Evolutionary conservation across 2,113 vertebrate species (phyloP).

Genomic region (Boleophthalmus pectinirostris): DNA sequence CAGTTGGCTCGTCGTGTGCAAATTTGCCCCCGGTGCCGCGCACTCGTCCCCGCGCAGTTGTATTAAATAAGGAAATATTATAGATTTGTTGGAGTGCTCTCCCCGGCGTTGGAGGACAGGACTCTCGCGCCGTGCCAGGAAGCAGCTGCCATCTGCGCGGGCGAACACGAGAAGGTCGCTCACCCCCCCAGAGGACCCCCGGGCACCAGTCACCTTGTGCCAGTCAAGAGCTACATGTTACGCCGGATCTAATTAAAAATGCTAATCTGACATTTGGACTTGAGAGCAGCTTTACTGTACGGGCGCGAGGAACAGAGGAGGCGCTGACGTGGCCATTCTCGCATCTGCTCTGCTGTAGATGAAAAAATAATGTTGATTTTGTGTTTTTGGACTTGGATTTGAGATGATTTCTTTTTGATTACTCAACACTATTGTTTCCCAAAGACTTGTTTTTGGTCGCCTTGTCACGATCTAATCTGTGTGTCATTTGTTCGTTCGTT

Average conservation of each 20-base stretch:
- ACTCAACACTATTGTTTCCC: no score
- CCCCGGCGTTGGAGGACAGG: conserved; percentile 9
- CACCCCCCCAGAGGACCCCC: not conserved
- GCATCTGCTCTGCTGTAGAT: not conserved
- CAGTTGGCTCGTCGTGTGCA: not conserved
- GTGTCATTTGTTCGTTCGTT: no score
- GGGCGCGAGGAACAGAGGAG: not conserved
- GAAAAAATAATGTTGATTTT: not conserved
- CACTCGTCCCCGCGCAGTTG: not conserved
- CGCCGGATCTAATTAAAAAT: conserved; percentile 11
- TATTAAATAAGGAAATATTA: conserved; percentile 2
- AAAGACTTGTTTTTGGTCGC: no score
- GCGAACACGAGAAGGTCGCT: conserved; percentile 8
- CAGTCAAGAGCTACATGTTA: conserved; percentile 1
- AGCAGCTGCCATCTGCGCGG: conserved; percentile 1
- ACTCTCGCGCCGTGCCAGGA: not conserved
- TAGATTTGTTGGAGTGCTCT: not conserved
- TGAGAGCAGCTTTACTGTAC: not conserved
- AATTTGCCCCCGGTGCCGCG: not conserved
- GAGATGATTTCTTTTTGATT: no score
- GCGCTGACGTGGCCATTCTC: not conserved
- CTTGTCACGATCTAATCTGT: no score
- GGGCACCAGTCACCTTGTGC: conserved; percentile 6
- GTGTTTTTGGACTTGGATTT: not conserved
- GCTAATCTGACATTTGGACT: conserved; percentile 16